phyloP scores from a whole-genome alignment of 2,113 vertebrate species.

The Andinoacara biseriatus region DNA sequence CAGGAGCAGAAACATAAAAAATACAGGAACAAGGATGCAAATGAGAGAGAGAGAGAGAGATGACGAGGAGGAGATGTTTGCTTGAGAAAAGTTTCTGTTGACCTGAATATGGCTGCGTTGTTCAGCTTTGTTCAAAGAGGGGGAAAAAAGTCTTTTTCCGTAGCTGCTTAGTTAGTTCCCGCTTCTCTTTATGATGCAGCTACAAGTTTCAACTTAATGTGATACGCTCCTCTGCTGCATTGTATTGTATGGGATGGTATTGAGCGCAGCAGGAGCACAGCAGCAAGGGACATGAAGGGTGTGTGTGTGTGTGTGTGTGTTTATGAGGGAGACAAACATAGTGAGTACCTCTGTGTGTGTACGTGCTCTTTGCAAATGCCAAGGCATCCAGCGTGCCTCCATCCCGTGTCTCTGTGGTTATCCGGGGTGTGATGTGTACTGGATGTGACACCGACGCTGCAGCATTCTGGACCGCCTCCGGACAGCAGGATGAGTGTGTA shows the following conservation, averaged over 20 bases:
- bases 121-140: slow-evolving; percentile 56
- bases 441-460: slow-evolving; percentile 78
- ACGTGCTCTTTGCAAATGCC: slow-evolving; percentile 62
- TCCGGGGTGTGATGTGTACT: slow-evolving; percentile 69
- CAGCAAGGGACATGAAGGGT: slow-evolving; percentile 28
- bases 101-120: slow-evolving; percentile 68
- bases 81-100: slow-evolving; percentile 71
- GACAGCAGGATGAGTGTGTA: slow-evolving; percentile 38
- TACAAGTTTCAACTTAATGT: slow-evolving; percentile 60
- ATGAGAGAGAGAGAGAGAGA: slow-evolving; percentile 54
- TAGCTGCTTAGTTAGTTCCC: slow-evolving; percentile 41
- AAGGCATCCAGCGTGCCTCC: slow-evolving; percentile 60
- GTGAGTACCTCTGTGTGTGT: slow-evolving; percentile 19
- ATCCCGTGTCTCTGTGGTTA: slow-evolving; percentile 69
- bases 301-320: slow-evolving; percentile 24
- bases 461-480: slow-evolving; percentile 70
- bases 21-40: slow-evolving; percentile 57
- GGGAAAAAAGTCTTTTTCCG: slow-evolving; percentile 22
- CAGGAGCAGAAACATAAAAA: slow-evolving; percentile 43
- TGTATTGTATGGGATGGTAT: slow-evolving; percentile 32
- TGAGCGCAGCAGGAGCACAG: slow-evolving; percentile 43
- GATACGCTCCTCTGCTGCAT: slow-evolving; percentile 55
- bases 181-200: slow-evolving; percentile 43
- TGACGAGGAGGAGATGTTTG: slow-evolving; percentile 47
- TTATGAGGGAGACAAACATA: slow-evolving; percentile 12